Base-by-base conservation (phyloP, 2,797 vertebrate species). In the Enteromius thamalakanensis region DNA sequence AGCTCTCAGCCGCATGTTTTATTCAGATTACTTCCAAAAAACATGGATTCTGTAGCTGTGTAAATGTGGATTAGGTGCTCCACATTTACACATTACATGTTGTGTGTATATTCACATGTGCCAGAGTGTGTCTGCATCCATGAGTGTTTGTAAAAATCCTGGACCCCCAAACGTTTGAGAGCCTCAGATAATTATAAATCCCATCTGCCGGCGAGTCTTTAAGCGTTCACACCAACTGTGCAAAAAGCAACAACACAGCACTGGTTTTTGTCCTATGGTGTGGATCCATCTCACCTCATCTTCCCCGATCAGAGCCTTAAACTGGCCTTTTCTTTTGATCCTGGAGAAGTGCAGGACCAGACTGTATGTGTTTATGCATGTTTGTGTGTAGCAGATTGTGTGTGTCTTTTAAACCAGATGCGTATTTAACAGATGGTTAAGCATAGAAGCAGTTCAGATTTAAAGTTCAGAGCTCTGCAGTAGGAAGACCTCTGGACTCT, bases 71-170 rank as follows among this genome's bases (percentile, higher is more conserved):
- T 78, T 34, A 65, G n/a, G n/a, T n/a, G n/a, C n/a, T n/a, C n/a
- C n/a, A n/a, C n/a, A n/a, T n/a, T n/a, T n/a, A n/a, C n/a, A n/a
- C n/a, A n/a, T n/a, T n/a, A n/a, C n/a, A n/a, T n/a, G n/a, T 21
- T 86, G 87, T 89, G 62, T 87, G 32, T 68, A 47, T n/a, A 47
- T 75, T 32, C 19, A 26, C 34, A 45, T 51, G 42, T 77, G 23
- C 21, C 14, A 53, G 42, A 80, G 77, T 75, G 32, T 79, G 34
- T 79, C 69, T 76, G 19, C 42, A 70, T 49, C 26, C 55, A 42
- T 45, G 23, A 34, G 82, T 76, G 71, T 83, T 60, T 67, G 49
- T 40, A 58, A 34, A 78, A 74, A 42, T 79, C 68, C 53, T 71
- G 68, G 83, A 65, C 60, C 49, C 29, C 49, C 9, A 19, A 83